Base-by-base conservation (phyloP, 2,797 vertebrate species). In the Arctocebus calabarensis region DNA sequence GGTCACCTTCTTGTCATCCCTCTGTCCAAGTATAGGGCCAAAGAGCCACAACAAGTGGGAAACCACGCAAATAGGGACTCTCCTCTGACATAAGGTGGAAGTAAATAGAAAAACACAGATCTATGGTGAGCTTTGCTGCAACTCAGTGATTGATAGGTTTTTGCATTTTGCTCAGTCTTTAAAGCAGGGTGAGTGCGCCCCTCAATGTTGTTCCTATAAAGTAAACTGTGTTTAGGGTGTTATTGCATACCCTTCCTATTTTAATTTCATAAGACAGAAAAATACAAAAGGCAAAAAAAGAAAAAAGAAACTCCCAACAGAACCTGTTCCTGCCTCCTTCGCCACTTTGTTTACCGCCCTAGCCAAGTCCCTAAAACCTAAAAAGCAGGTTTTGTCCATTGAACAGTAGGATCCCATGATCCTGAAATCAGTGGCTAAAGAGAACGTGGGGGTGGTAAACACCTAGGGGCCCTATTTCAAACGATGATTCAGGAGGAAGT, bases 401-500 rank as follows among this genome's bases (percentile, higher is more conserved):
- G 37, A 61, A 43, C 57, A 59, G 22, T 16, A 2, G 9, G 27
- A 4, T 1, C 52, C 19, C 1, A 0, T 0, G 34, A 45, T n/a
- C 83, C 64, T 0, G 9, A 22, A 40, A 17, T 48, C 55, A 2
- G 62, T 3, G 7, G 62, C 37, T 22, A 9, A 22, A 34, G 61
- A 93, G 22, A 73, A 40, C 43, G 0, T 1, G 8, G 48, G 19
- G 4, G 23, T 17, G 32, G 83, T 34, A 91, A 97, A 95, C 19
- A 64, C 32, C 57, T 0, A 13, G 77, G 32, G n/a, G 45, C 71
- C 75, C 92, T 52, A 0, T 88, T 84, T 94, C 37, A 55, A 73
- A 77, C 6, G 86, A 64, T 94, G 19, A 43, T 19, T 95, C 86
- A 32, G 89, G 83, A 95, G 73, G 81, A 84, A 95, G 87, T 68